phyloP scores from a whole-genome alignment of 2,113 vertebrate genomes.

The Corythornis madagascariensis region DNA sequence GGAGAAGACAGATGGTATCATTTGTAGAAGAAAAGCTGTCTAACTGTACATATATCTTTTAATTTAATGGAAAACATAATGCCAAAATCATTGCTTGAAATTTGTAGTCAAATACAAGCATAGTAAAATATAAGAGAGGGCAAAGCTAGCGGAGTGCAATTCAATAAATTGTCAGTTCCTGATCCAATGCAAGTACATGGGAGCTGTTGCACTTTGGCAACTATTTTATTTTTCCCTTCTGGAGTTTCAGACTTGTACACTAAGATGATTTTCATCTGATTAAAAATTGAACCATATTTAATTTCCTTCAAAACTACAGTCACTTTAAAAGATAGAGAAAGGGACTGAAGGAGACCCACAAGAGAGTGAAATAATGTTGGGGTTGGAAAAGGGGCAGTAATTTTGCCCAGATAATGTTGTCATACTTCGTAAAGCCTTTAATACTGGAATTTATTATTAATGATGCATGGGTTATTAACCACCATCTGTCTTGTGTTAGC shows the following conservation, averaged over 20 bases:
- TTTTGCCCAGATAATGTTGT: conserved; percentile 82
- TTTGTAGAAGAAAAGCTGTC: conserved; percentile 58
- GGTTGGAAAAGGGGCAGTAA: conserved; percentile 71
- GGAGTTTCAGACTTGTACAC: conserved; percentile 57
- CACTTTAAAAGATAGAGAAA: conserved; percentile 30
- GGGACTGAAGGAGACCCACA: conserved; percentile 48
- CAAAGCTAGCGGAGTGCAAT: conserved; percentile 28
- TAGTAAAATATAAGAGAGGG: conserved; percentile 3
- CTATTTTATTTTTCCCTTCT: conserved; percentile 76
- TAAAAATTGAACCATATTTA: conserved; percentile 65
- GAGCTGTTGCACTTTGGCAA: conserved; percentile 77
- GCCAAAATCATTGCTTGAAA: conserved; percentile 65
- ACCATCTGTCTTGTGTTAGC: conserved; percentile 88
- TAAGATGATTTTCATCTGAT: conserved; percentile 74
- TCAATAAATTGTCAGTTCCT: conserved; percentile 65
- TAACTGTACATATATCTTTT: conserved; percentile 47
- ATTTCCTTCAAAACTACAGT: conserved; percentile 72
- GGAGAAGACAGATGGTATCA: conserved; percentile 43
- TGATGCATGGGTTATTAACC: conserved; percentile 84
- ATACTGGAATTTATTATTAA: conserved; percentile 91
- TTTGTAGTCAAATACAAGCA: conserved; percentile 27
- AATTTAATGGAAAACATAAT: conserved; percentile 28
- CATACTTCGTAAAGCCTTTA: conserved; percentile 86
- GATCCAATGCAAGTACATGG: conserved; percentile 69
- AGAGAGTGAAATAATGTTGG: conserved; percentile 70